These are phyloP conservation scores for Numida meleagris DNA, from an alignment of 2,113 vertebrate species.

Conservation along the genomic window DNA sequence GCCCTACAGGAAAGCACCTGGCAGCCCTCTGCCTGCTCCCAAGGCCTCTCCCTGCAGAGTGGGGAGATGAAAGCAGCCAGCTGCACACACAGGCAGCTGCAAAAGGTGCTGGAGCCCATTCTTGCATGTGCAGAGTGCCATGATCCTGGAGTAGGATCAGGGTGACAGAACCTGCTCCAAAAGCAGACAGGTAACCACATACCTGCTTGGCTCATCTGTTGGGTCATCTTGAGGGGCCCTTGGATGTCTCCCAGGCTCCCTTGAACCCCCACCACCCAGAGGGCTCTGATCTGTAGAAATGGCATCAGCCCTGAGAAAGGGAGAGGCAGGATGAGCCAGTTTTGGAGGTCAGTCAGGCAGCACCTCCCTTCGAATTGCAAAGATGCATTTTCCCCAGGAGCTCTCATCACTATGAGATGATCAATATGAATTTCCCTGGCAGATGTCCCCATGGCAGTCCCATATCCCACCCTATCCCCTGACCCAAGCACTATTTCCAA, in stretches of 20 bases:
- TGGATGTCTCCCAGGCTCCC: background rate
- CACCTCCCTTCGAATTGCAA: accelerated
- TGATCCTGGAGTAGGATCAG: background rate
- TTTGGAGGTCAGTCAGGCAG: background rate
- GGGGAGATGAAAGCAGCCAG: conserved; percentile 1
- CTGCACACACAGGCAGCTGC: background rate
- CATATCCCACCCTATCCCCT: background rate
- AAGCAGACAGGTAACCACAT: background rate
- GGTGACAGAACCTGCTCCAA: accelerated
- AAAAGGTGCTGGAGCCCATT: background rate
- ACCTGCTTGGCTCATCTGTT: background rate
- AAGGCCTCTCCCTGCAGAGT: background rate
- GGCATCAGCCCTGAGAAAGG: accelerated
- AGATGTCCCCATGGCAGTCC: background rate
- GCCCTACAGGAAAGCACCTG: conserved; percentile 3
- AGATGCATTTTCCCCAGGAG: background rate
- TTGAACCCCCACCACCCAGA: background rate
- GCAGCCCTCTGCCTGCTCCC: background rate
- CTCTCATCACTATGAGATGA: background rate
- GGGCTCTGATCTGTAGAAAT: background rate
- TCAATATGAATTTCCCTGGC: background rate
- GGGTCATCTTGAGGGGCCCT: background rate
- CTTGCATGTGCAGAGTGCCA: accelerated
- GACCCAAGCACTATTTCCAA: accelerated
- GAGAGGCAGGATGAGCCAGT: background rate